phyloP scores from a whole-genome alignment of 2,113 vertebrate species.

The Trichechus manatus region DNA sequence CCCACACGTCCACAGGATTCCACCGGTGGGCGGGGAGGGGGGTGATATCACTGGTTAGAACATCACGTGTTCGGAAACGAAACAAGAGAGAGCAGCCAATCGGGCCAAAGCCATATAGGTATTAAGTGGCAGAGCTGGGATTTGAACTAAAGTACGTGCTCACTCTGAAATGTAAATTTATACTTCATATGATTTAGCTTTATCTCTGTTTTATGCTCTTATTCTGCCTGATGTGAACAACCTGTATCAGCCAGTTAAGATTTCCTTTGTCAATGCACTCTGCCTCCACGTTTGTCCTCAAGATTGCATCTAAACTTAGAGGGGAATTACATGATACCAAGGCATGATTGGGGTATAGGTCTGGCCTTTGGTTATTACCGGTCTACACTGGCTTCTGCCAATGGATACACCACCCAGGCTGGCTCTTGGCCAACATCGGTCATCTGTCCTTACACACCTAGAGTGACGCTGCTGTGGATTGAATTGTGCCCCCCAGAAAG shows the following conservation, averaged over 20 bases:
- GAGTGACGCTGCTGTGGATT: background rate
- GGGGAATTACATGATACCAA: background rate
- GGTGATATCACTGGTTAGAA: background rate
- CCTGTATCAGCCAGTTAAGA: background rate
- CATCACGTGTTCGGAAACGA: background rate
- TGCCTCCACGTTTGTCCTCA: background rate
- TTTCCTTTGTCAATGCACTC: background rate
- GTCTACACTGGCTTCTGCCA: background rate
- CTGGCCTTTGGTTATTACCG: background rate
- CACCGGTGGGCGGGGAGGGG: no score
- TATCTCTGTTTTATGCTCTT: background rate
- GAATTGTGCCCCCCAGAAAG: background rate
- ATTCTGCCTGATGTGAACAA: slow-evolving; percentile 12
- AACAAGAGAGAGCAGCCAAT: background rate
- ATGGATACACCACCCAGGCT: background rate
- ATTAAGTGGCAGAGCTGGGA: background rate
- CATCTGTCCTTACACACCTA: background rate
- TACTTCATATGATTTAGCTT: background rate
- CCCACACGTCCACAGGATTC: background rate
- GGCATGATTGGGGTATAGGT: no score
- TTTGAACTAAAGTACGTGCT: background rate
- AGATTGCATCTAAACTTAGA: background rate
- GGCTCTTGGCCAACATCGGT: no score
- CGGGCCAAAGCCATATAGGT: no score
- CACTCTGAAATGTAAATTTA: background rate